Conservation (phyloP, 2,113 vertebrate species). For the Mus spicilegus region DNA sequence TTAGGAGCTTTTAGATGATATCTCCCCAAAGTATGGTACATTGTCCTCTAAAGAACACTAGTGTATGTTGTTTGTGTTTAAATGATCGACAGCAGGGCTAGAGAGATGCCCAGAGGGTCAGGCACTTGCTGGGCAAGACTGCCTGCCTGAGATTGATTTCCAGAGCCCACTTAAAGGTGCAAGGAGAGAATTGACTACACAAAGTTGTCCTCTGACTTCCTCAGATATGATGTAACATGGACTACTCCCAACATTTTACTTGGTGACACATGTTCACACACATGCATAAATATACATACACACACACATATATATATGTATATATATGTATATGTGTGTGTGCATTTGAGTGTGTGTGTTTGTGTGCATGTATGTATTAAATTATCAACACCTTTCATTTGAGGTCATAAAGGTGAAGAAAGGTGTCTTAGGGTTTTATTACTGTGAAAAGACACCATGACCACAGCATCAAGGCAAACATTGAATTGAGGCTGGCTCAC, state of each 20-base stretch:
- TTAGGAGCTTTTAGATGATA: not conserved
- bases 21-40: not conserved
- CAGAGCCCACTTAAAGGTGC: not conserved
- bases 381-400: not conserved
- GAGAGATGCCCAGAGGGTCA: not conserved
- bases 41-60: not conserved
- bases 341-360: no score
- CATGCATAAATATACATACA: no score
- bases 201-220: not conserved
- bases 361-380: not conserved
- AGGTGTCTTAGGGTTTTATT: not conserved
- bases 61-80: constrained; percentile 13
- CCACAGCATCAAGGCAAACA: not conserved
- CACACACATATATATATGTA: no score
- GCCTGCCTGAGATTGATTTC: not conserved
- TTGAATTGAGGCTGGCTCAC: not conserved
- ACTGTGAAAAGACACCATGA: not conserved
- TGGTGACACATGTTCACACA: not conserved
- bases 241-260: not conserved
- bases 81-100: not conserved
- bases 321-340: no score
- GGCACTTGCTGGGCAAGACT: not conserved
- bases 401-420: not conserved
- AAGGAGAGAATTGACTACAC: not conserved
- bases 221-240: not conserved